Base-by-base conservation (phyloP, 2,888 invertebrate species). In the Melanchra persicariae region DNA sequence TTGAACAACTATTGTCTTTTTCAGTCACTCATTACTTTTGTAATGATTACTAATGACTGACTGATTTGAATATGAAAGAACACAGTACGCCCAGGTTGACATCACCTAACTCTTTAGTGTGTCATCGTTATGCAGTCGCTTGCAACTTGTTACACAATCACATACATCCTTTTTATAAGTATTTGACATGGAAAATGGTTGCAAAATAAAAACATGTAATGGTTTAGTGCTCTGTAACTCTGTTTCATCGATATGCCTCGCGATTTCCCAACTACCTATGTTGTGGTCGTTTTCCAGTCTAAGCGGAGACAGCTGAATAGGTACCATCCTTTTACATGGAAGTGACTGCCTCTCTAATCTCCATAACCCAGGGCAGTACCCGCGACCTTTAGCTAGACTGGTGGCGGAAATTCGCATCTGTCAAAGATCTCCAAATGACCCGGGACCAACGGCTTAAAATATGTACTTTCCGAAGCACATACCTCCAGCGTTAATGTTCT, bases 61-160 rank as follows among this genome's bases (percentile, higher is more conserved):
- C 19, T 64, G 45, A 57, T 65, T 78, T 78, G 59, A 70, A 78
- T 78, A 63, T 66, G 65, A 62, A 78, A 77, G 60, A 55, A 54
- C 30, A 57, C 49, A 51, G 34, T 45, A 57, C 52, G 6, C 19
- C 10, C 45, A 49, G 52, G 75, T 55, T 81, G 81, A 64, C 69
- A 68, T 77, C 63, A 76, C 55, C 51, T 62, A 24, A 49, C 52
- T n/a, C 24, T 34, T 24, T 63, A 24, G 43, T 47, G 47, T 77
- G 40, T 45, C 57, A 51, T 77, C 47, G 43, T 54, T 45, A 68
- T 77, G 62, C 51, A 60, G n/a, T 37, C 24, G 22, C n/a, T 77
- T 81, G 77, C 57, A 74, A 74, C 22, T 34, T 40, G 37, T 51
- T 49, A 49, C 73, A 45, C n/a, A 52, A 37, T 3, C 37, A 55